A percentile compares a stretch with the other conserved stretches of the same genome.
These are phyloP conservation scores for Arctocebus calabarensis DNA, from an alignment of 2,797 vertebrate genomes.

Conservation along the genomic window DNA sequence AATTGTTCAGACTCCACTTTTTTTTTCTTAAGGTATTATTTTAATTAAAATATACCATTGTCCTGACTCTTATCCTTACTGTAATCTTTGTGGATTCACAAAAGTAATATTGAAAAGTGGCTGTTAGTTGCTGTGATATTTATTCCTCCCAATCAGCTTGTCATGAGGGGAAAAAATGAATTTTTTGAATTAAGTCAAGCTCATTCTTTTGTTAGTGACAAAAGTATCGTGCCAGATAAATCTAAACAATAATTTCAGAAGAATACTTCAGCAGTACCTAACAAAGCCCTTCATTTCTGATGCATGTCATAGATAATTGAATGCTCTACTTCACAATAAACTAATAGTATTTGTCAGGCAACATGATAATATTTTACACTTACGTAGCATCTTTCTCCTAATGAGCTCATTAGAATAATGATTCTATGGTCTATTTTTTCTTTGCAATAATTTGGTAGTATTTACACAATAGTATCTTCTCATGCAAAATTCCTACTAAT, in stretches of 20 bases:
- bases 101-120: not conserved
- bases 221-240: constrained; percentile 59
- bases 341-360: constrained; percentile 68
- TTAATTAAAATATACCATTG: not conserved
- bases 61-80: not conserved
- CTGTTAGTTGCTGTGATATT: not conserved
- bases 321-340: constrained; percentile 68
- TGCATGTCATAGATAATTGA: constrained; percentile 70
- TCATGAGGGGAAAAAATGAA: constrained; percentile 42
- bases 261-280: constrained; percentile 50
- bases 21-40: not conserved
- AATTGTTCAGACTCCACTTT: not conserved
- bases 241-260: constrained; percentile 69
- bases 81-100: not conserved
- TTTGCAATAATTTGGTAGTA: constrained; percentile 68
- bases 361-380: constrained; percentile 72
- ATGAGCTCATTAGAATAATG: constrained; percentile 58
- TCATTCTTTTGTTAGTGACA: constrained; percentile 65
- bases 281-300: constrained; percentile 62
- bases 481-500: constrained; percentile 45
- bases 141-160: not conserved
- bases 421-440: constrained; percentile 45
- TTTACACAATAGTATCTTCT: constrained; percentile 66
- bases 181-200: constrained; percentile 55
- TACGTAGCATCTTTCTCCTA: constrained; percentile 58